phyloP scores from a whole-genome alignment of 2,797 vertebrate genomes.

The Malurus leucopterus region DNA sequence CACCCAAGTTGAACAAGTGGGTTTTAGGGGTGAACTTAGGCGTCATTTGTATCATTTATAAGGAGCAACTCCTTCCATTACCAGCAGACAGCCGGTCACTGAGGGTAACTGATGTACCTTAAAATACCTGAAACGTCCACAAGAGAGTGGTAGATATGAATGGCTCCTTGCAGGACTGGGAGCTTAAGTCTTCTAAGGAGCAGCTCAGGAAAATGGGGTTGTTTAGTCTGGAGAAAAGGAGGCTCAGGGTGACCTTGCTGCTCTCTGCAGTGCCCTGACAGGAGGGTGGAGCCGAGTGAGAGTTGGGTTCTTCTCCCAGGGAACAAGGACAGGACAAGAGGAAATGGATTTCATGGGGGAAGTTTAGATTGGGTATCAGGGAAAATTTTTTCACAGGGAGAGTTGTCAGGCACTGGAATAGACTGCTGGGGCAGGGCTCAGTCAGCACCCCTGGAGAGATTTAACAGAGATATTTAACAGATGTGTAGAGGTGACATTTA shows the following conservation, averaged over 20 bases:
- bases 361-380: neutral
- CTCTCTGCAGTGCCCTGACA: neutral
- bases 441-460: neutral
- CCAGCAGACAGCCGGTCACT: neutral
- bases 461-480: neutral
- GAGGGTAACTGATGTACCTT: neutral
- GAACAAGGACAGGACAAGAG: neutral
- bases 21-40: neutral
- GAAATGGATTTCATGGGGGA: neutral
- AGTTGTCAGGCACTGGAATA: neutral
- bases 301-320: neutral
- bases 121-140: neutral
- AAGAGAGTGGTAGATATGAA: neutral
- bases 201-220: neutral
- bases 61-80: neutral
- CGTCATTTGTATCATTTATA: neutral
- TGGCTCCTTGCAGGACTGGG: neutral
- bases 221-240: neutral
- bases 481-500: neutral
- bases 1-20: neutral
- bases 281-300: neutral
- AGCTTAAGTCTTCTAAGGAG: neutral
- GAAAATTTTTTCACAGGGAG: neutral
- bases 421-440: neutral
- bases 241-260: rapidly evolving